Evolutionary conservation across 2,113 vertebrate species (phyloP).

Genomic region (Perca schrenkii): DNA sequence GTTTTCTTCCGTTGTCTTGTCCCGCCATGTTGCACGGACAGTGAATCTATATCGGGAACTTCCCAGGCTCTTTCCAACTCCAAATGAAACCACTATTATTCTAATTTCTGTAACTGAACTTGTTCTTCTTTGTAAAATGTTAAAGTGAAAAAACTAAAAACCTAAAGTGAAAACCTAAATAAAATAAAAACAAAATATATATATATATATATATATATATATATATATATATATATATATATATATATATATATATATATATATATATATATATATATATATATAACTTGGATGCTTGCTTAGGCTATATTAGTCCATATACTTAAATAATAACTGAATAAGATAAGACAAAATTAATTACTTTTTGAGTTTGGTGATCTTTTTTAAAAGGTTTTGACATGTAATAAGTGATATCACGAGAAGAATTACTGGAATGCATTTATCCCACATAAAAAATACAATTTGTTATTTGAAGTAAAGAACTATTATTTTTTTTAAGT

Average conservation of each 20-base stretch:
- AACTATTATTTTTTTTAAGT: not conserved
- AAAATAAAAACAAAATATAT: too few relatives aligned
- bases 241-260: too few relatives aligned
- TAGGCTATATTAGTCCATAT: too few relatives aligned
- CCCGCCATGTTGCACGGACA: not conserved
- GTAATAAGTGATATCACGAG: not conserved
- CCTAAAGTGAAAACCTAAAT: not conserved
- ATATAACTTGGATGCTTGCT: too few relatives aligned
- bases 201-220: too few relatives aligned
- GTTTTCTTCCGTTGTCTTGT: slow-evolving; percentile 27
- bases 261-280: too few relatives aligned
- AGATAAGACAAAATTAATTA: too few relatives aligned
- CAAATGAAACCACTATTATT: not conserved
- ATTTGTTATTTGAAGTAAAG: not conserved
- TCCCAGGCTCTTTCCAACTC: not conserved
- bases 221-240: too few relatives aligned
- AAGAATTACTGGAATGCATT: not conserved
- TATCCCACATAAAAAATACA: not conserved
- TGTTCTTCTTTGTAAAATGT: not conserved
- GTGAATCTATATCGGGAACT: not conserved
- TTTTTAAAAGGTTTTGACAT: too few relatives aligned
- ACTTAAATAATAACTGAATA: too few relatives aligned
- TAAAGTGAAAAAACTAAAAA: not conserved
- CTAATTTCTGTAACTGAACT: not conserved
- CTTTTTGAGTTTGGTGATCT: too few relatives aligned